Evolutionary conservation across 2,888 invertebrate species (phyloP), one percentile per base, ranked within the genome.

Genomic region (Lithophane ornitopus): DNA sequence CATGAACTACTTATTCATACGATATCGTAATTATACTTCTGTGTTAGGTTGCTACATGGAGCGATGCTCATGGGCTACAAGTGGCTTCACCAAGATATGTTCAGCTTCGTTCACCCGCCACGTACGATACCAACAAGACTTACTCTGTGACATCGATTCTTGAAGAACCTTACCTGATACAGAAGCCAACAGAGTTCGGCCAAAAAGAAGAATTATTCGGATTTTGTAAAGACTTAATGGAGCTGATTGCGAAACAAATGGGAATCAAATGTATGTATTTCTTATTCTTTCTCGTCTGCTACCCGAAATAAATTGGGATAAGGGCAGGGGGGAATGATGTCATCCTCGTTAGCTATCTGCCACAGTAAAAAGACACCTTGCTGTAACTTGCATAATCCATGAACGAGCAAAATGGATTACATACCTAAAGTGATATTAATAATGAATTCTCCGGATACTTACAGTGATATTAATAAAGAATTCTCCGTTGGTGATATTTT

Each of bases 191-290:
- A 0, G 94, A 94, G 3, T 98, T 98, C 77, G 97, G 97, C 61
- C 97, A 97, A 14, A 98, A 98, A 72, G 98, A 98, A 90, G 98
- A 98, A 63, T 98, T 98, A 91, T 98, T 98, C 91, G 99, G 99
- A 70, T 99, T 99, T 93, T 99, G 99, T 95, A 98, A 99, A 91
- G 99, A 99, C 92, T 96, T 99, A 58, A 98, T 98, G 6, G 98
- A 98, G 89, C 96, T 98, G 81, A 97, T 99, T 80, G 97, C 98
- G 0, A 98, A 98, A 88, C 97, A 97, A 91, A 97, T 99, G 80
- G 98, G 98, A 76, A 98, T 99, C 86, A 98, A 98, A 93, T 99
- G 99, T 98, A 96, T 97, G 98, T 97, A 78, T 62, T 58, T 68
- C 14, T 70, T 79, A n/a, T 46, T 34, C 0, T 41, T 46, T 28